A percentile compares a stretch with the other conserved stretches of the same genome.
Evolutionary conservation across 92 coral and sea anemone genomes (phyloP).

Genomic region (Blastomussa wellsi): DNA sequence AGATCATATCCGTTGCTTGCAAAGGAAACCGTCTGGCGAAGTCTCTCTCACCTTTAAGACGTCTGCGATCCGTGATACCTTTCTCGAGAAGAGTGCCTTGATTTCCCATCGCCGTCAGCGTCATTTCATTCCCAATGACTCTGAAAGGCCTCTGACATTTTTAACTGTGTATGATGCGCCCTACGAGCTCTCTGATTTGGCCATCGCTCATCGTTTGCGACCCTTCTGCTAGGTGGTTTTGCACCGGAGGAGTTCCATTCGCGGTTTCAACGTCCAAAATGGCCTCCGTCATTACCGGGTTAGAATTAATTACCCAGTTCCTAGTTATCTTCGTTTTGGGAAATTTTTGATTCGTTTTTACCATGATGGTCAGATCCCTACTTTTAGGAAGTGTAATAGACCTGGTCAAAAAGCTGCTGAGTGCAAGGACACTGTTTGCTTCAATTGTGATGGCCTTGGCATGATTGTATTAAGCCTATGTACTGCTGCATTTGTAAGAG

Average conservation of each 20-base stretch:
- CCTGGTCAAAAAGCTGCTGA: not conserved
- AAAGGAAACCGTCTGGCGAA: not conserved
- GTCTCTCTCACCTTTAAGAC: not conserved
- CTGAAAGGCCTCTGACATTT: not conserved
- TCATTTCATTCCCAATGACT: not conserved
- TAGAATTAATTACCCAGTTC: not conserved
- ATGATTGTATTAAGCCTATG: not conserved
- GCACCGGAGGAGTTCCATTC: not conserved
- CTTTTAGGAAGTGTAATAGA: not conserved
- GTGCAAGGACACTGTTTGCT: not conserved
- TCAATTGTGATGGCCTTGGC: not conserved
- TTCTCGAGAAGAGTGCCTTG: not conserved
- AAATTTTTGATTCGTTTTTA: not conserved
- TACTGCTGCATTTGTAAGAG: not conserved
- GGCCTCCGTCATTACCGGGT: slow-evolving; percentile 4
- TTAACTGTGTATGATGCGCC: not conserved
- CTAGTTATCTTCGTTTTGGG: not conserved
- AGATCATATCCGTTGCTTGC: not conserved
- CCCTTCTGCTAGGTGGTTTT: not conserved
- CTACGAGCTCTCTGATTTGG: not conserved
- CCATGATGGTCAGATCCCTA: not conserved
- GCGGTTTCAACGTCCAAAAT: not conserved
- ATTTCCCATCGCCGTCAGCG: not conserved
- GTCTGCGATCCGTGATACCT: not conserved
- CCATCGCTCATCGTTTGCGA: not conserved